Conservation (phyloP, 2,888 invertebrate species). For the Chrysodeixis includens region DNA sequence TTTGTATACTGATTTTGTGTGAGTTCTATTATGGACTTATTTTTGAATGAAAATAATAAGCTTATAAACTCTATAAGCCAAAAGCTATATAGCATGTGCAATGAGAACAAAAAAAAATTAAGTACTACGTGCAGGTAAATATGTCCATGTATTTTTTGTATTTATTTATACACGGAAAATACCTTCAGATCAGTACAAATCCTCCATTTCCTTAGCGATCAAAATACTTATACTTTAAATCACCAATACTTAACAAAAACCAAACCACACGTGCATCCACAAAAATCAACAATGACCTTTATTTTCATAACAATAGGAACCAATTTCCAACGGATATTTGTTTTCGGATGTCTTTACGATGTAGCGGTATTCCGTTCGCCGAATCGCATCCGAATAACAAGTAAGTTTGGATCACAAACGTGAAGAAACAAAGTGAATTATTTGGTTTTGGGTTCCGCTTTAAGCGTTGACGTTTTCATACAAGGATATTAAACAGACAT, state of each 20-base stretch:
- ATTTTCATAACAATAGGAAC: not conserved
- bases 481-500: too few relatives aligned
- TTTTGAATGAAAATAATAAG: too few relatives aligned
- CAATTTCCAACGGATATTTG: constrained; percentile 14
- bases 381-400: constrained; percentile 53
- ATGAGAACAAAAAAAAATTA: too few relatives aligned
- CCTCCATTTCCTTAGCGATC: constrained; percentile 32
- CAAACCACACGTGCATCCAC: constrained; percentile 8
- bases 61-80: too few relatives aligned
- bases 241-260: constrained; percentile 34
- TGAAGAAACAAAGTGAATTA: constrained; percentile 35
- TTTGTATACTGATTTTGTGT: too few relatives aligned
- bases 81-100: too few relatives aligned
- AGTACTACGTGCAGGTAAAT: too few relatives aligned
- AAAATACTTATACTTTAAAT: constrained; percentile 55
- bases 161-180: not conserved
- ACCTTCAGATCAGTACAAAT: constrained; percentile 7
- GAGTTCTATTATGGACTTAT: too few relatives aligned
- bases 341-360: constrained; percentile 18
- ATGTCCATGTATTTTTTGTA: too few relatives aligned
- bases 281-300: constrained; percentile 7
- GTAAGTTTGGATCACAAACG: constrained; percentile 43
- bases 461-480: constrained; percentile 2
- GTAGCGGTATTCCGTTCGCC: constrained; percentile 47
- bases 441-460: constrained; percentile 25